These are phyloP conservation scores for Felis catus DNA, from an alignment of 2,113 vertebrate genomes.

Conservation along the genomic window DNA sequence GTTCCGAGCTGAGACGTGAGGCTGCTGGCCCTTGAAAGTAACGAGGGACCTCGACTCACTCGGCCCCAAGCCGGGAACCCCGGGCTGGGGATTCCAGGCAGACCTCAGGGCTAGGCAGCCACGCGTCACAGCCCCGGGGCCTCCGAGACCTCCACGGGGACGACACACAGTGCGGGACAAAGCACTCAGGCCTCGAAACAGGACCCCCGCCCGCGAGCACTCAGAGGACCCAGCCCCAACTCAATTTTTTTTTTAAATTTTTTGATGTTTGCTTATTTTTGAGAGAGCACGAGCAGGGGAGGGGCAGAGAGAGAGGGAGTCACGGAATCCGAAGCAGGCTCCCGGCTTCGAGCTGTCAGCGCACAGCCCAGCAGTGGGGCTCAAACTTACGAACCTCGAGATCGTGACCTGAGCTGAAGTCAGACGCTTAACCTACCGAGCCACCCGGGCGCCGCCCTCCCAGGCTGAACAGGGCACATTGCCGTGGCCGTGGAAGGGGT, in stretches of 20 bases:
- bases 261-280: too few relatives aligned
- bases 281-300: too few relatives aligned
- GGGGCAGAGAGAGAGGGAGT: too few relatives aligned
- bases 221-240: not conserved
- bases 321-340: too few relatives aligned
- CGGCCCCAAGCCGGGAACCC: rapidly evolving
- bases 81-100: rapidly evolving
- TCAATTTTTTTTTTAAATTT: too few relatives aligned
- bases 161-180: rapidly evolving
- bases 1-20: not conserved
- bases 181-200: rapidly evolving
- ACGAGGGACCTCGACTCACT: rapidly evolving
- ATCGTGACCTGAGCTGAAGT: too few relatives aligned
- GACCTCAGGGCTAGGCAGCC: rapidly evolving
- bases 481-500: not conserved
- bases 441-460: not conserved
- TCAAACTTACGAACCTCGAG: too few relatives aligned
- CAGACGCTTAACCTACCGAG: too few relatives aligned
- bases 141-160: rapidly evolving
- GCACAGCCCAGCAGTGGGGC: too few relatives aligned
- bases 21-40: not conserved
- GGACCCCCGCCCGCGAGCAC: not conserved
- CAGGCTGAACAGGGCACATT: not conserved
- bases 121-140: rapidly evolving
- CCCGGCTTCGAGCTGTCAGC: too few relatives aligned